phyloP scores from a whole-genome alignment of 2,113 vertebrate species.

The Heterocephalus glaber region DNA sequence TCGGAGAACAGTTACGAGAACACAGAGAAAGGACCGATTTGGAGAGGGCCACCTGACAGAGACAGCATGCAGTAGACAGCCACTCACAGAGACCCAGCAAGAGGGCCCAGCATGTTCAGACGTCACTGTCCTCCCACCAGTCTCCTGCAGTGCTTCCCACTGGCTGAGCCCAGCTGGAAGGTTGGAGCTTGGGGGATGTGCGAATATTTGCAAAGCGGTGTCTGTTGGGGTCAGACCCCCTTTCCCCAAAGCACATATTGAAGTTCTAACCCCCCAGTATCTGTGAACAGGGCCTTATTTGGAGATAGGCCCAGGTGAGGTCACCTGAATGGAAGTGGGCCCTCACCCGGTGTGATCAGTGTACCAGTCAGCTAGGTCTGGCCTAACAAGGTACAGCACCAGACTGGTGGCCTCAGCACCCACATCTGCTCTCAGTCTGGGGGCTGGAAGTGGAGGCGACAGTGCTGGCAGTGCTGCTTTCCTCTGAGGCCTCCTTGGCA shows the following conservation, averaged over 20 bases:
- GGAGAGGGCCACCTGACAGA: background rate
- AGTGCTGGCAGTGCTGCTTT: background rate
- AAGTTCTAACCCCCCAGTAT: background rate
- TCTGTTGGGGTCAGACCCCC: no score
- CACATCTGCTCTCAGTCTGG: background rate
- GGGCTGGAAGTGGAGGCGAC: background rate
- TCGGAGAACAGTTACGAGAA: background rate
- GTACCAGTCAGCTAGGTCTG: background rate
- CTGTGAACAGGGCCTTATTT: background rate
- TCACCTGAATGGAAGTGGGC: background rate
- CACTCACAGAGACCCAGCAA: background rate
- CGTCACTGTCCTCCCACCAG: background rate
- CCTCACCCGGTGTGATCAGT: background rate
- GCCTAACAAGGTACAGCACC: background rate
- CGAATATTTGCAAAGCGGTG: background rate
- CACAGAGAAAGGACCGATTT: background rate
- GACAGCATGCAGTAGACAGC: background rate
- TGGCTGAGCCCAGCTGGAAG: no score
- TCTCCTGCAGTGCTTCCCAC: no score
- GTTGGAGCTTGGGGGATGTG: background rate
- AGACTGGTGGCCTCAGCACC: background rate
- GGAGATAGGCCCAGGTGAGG: background rate
- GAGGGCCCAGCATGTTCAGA: background rate
- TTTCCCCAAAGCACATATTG: background rate
- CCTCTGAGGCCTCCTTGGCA: background rate